Evolutionary conservation across 2,888 invertebrate genomes (phyloP), one percentile per base, ranked within the genome.

Genomic region (Poecilobothrus nobilitatus): DNA sequence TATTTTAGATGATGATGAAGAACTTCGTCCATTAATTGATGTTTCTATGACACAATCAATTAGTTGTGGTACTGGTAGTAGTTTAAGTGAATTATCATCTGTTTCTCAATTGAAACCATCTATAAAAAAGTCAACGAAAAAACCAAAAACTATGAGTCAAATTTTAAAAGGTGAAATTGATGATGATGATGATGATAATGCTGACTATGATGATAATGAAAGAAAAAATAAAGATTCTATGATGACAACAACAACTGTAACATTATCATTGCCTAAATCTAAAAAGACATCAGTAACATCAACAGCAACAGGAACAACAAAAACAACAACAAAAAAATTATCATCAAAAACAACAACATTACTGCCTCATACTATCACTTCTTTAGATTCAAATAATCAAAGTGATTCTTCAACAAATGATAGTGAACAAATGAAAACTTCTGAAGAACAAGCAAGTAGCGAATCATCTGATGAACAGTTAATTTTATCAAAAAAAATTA

Each of bases 21-120:
- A 82, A 67, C 71, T 81, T 67, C 78, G 80, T 69, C 81, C 82
- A 1, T 73, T 82, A 66, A 82, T 82, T 44, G 70, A 66, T 76
- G 75, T 72, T 76, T 71, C 67, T 71, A 69, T 68, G 71, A 72
- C 66, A 68, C 70, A 64, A 66, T 71, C 63, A 70, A 71, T 53
- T 27, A 66, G 15, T 65, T 69, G 67, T 33, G 68, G 53, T 15
- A 18, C 15, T n/a, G 53, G 53, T 53, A 53, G 53, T n/a, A 53
- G 53, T 18, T 53, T 53, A 53, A 53, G 53, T n/a, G 53, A 53
- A 18, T 12, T 53, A 18, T 53, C 53, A 12, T 18, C 53, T 5
- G 44, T 22, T 21, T n/a, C 37, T 5, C 10, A 22, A 15, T 1
- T 1, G 15, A 27, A 27, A 63, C 5, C 2, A 27, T 5, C 27